Percentiles rank a stretch among this genome's conserved stretches.
phyloP scores from a whole-genome alignment of 2,797 vertebrate genomes.

The Chloroceryle amazona region DNA sequence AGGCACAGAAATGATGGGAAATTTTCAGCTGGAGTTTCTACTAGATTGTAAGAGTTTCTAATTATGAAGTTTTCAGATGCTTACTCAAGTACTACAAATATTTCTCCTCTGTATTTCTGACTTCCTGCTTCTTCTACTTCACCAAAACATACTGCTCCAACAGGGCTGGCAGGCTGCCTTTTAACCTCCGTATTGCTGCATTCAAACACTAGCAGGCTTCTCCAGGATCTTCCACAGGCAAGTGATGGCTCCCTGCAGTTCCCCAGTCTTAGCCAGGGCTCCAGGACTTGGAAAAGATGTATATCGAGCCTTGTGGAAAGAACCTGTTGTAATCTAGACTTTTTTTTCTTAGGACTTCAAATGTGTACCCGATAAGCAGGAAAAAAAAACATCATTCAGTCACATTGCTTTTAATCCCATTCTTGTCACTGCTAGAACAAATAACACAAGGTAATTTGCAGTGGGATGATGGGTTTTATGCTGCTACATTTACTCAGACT shows the following conservation, averaged over 20 bases:
- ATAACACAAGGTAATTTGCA: background rate
- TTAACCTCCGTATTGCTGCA: background rate
- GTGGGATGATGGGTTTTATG: background rate
- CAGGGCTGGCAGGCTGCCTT: background rate
- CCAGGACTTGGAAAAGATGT: background rate
- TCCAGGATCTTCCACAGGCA: background rate
- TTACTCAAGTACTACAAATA: background rate
- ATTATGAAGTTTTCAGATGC: background rate
- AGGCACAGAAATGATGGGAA: background rate
- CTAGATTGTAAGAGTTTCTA: background rate
- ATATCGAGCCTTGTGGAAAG: background rate
- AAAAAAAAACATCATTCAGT: fast-evolving
- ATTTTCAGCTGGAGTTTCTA: background rate
- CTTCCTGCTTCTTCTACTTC: conserved; percentile 1
- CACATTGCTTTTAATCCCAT: background rate
- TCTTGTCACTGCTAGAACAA: background rate
- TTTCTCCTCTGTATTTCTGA: background rate
- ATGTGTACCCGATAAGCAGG: background rate
- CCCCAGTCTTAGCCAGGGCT: background rate
- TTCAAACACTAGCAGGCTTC: background rate
- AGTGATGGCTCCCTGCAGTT: background rate
- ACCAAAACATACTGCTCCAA: background rate
- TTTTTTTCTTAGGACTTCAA: background rate
- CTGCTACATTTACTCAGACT: background rate
- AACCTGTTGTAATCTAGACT: fast-evolving